A percentile compares a stretch with the other conserved stretches of the same genome.
Evolutionary conservation across 2,888 invertebrate species (phyloP).

Genomic region (Hesperia comma): DNA sequence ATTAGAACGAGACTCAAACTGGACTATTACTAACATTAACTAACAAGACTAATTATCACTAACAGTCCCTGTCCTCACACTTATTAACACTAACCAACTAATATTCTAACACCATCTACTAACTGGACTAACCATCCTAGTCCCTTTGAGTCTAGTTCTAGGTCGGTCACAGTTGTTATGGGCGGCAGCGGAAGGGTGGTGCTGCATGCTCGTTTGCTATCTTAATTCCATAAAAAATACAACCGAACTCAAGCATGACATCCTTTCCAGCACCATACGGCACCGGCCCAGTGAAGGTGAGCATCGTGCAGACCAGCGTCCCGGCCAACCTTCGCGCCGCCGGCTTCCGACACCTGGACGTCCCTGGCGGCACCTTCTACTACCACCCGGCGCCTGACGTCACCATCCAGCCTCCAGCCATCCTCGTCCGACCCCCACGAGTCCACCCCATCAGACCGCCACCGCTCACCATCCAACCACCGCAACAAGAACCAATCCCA

Average conservation of each 20-base stretch:
- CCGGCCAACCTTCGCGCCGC: conserved; percentile 50
- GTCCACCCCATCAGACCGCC: conserved; percentile 57
- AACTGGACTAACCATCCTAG: too few species aligned
- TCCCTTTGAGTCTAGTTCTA: too few species aligned
- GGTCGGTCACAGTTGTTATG: too few species aligned
- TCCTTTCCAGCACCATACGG: background rate
- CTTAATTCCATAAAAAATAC: too few species aligned
- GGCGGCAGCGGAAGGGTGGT: too few species aligned
- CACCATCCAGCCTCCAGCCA: conserved; percentile 66
- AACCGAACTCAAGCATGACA: background rate
- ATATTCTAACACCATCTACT: too few species aligned
- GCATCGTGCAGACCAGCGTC: conserved; percentile 48
- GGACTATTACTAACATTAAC: too few species aligned
- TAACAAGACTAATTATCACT: too few species aligned
- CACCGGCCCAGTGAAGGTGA: conserved; percentile 54
- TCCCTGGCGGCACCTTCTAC: conserved; percentile 66
- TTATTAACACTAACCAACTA: too few species aligned
- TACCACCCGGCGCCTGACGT: conserved; percentile 61
- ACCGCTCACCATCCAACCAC: conserved; percentile 54
- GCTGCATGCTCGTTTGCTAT: too few species aligned
- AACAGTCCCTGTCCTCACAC: too few species aligned
- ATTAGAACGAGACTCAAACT: too few species aligned
- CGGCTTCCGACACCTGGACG: conserved; percentile 61
- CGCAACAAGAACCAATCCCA: conserved; percentile 50
- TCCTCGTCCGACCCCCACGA: conserved; percentile 58